Base-by-base conservation (phyloP, 2,113 vertebrate genomes). In the Hucho hucho region DNA sequence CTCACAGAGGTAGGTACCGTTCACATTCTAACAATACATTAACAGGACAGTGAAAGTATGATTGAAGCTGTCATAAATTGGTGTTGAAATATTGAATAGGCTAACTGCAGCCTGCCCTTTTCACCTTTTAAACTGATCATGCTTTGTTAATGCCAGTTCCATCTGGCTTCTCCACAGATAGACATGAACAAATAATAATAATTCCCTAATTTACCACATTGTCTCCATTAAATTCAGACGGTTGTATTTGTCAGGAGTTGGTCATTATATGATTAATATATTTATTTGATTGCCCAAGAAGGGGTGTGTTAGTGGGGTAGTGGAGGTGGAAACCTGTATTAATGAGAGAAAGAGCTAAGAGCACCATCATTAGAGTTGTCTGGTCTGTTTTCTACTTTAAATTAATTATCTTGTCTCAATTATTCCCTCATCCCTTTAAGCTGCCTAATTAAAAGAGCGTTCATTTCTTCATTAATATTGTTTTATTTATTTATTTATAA, bases 391-490 rank as follows among this genome's bases (percentile, higher is more conserved):
- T 70, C 56, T 53, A n/a, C 56, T 70, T 69, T 75, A 58, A 56
- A 73, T 79, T 80, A 68, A 82, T 84, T 86, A 76, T 80, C 74
- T 79, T 69, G 75, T 84, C 75, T 78, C 75, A 79, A 68, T 84
- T 81, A 83, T 84, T 86, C 69, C 69, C 71, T 49, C 77, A 72
- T 84, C 79, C 77, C 73, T 83, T 86, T 76, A 83, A 83, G 78
- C 76, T 71, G 69, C 70, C 69, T 79, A 83, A 86, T 87, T 87
- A 86, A 84, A 84, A 78, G 71, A 61, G 56, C 72, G 71, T 28
- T 26, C 77, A 82, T 76, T 77, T 43, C 49, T 65, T 20, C 68
- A 82, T 78, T 81, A 69, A 76, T 82, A 73, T 53, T 71, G 29
- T 56, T 79, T 68, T 75, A 69, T 79, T 82, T 82, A 76, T 76